Conservation (phyloP, 2,888 invertebrate genomes). For the Drosophila infuscata region DNA sequence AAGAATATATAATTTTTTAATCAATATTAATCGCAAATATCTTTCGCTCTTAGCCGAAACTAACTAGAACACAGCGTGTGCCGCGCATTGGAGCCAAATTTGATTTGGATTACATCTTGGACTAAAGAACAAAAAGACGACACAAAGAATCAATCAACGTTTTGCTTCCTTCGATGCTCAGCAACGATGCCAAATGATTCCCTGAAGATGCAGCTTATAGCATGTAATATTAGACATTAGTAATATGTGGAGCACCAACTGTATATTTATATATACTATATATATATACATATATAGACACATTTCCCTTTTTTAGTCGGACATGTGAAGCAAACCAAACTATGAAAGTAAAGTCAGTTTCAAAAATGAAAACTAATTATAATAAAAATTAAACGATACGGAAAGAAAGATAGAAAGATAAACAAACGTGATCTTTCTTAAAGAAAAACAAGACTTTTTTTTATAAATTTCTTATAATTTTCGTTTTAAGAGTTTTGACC, state of each 20-base stretch:
- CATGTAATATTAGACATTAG: constrained; percentile 12
- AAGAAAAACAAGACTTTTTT: constrained; percentile 38
- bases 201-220: neutral
- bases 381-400: neutral
- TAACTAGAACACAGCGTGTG: constrained; percentile 58
- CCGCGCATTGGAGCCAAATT: constrained; percentile 81
- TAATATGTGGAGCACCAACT: constrained; percentile 20
- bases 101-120: constrained; percentile 66
- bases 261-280: constrained; percentile 11
- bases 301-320: constrained; percentile 4
- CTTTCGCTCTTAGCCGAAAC: constrained; percentile 21
- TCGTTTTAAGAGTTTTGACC: neutral
- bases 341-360: constrained; percentile 8
- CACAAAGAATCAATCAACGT: neutral
- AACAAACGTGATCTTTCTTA: constrained; percentile 43
- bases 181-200: neutral
- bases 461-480: neutral
- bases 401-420: constrained; percentile 8
- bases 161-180: neutral
- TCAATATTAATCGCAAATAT: too few species aligned
- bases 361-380: neutral
- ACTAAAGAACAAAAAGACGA: constrained; percentile 25
- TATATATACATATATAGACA: neutral
- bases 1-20: neutral
- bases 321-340: neutral